A percentile compares a stretch with the other conserved stretches of the same genome.
These are phyloP conservation scores for Conops quadrifasciatus DNA, from an alignment of 2,888 invertebrate genomes.

Conservation along the genomic window DNA sequence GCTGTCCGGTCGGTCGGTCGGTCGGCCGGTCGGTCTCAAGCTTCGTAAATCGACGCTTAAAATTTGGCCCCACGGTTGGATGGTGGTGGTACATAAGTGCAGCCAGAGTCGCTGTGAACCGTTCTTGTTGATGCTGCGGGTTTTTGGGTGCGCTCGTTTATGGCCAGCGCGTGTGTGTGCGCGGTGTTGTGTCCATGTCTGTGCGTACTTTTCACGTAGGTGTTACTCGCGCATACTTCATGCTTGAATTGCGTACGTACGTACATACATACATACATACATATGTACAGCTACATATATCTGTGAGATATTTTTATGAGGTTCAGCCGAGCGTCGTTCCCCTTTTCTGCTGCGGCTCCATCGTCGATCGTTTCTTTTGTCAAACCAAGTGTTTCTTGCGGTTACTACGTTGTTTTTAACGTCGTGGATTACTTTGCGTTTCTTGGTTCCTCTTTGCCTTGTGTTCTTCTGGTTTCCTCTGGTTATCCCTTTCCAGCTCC, in stretches of 20 bases:
- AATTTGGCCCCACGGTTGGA: neutral
- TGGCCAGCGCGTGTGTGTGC: neutral
- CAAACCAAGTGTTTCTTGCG: conserved; percentile 2
- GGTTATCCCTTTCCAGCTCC: too few species aligned
- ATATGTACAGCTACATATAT: too few species aligned
- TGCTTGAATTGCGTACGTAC: neutral
- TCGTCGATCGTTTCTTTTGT: conserved; percentile 11
- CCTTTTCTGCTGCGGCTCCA: neutral
- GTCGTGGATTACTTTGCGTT: neutral
- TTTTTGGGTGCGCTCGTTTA: neutral
- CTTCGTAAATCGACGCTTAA: neutral
- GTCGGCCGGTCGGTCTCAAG: neutral
- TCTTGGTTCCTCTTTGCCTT: neutral
- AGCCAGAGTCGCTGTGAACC: neutral
- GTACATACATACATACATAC: too few species aligned
- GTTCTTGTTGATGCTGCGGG: conserved; percentile 19
- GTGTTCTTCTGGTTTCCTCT: too few species aligned
- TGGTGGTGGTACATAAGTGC: neutral
- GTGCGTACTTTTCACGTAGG: conserved; percentile 28
- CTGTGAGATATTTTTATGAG: conserved; percentile 33
- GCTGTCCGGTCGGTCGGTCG: neutral
- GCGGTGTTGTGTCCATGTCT: neutral
- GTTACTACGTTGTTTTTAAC: neutral
- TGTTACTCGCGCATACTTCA: conserved; percentile 24
- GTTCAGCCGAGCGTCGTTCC: conserved; percentile 16